A percentile compares a stretch with the other conserved stretches of the same genome.
Evolutionary conservation across 2,113 vertebrate species (phyloP).

Genomic region (Vulpes vulpes): DNA sequence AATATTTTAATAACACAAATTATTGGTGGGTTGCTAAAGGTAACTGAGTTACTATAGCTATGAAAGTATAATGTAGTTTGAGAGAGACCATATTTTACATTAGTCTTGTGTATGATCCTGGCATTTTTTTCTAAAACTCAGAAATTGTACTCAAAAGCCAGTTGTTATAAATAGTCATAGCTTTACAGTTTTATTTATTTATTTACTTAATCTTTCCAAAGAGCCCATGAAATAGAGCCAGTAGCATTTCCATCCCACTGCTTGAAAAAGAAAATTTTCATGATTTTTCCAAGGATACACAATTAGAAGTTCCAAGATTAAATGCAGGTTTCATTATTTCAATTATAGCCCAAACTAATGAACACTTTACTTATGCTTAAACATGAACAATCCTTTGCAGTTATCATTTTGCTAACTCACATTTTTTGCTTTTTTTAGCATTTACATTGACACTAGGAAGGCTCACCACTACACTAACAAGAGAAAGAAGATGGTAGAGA

Average conservation of each 20-base stretch:
- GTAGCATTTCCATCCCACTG: not conserved
- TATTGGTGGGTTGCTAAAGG: not conserved
- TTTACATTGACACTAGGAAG: not conserved
- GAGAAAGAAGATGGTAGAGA: not conserved
- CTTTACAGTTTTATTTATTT: not conserved
- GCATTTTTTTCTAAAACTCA: not conserved
- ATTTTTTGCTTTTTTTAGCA: not conserved
- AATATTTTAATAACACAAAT: slow-evolving; percentile 34
- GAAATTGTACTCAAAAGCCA: not conserved
- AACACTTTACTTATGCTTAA: not conserved
- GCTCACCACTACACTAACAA: not conserved
- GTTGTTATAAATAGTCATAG: not conserved
- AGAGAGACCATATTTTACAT: not conserved
- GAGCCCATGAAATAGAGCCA: not conserved
- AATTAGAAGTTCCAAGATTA: not conserved
- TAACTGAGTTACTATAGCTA: not conserved
- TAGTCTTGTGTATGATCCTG: not conserved
- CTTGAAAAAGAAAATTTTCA: not conserved
- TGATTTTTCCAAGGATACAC: not conserved
- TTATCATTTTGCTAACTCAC: not conserved
- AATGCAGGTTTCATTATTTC: not conserved
- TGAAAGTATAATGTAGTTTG: not conserved
- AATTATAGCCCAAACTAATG: not conserved
- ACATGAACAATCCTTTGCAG: not conserved
- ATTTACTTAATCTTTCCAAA: not conserved